phyloP scores from a whole-genome alignment of 2,113 vertebrate species.

The Butorides virescens region DNA sequence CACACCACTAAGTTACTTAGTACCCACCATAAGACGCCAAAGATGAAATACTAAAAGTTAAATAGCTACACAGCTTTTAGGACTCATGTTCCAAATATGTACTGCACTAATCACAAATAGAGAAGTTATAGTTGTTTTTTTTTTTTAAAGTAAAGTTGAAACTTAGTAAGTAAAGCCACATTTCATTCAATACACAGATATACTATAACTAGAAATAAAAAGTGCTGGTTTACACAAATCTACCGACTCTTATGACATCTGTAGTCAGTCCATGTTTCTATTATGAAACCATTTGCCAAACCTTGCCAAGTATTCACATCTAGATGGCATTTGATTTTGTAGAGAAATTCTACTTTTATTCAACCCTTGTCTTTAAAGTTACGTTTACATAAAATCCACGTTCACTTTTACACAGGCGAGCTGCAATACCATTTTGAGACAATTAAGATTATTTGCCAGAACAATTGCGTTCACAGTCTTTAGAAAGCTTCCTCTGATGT shows the following conservation, averaged over 20 bases:
- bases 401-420: background rate
- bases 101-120: background rate
- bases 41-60: background rate
- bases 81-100: background rate
- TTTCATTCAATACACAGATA: background rate
- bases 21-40: background rate
- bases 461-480: background rate
- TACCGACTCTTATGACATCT: background rate
- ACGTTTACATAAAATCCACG: background rate
- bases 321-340: background rate
- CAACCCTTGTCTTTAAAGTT: background rate
- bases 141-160: background rate
- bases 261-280: background rate
- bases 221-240: background rate
- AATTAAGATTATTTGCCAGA: conserved; percentile 1
- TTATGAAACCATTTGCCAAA: background rate
- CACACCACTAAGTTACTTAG: background rate
- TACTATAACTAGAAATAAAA: background rate
- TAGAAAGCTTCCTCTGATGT: background rate
- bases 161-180: background rate
- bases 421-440: conserved; percentile 24
- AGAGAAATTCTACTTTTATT: background rate
- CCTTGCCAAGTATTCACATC: background rate
- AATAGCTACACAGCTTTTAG: background rate
- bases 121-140: background rate